Evolutionary conservation across 2,797 vertebrate genomes (phyloP), one percentile per base, ranked within the genome.

Genomic region (Melanotaenia nigrans): DNA sequence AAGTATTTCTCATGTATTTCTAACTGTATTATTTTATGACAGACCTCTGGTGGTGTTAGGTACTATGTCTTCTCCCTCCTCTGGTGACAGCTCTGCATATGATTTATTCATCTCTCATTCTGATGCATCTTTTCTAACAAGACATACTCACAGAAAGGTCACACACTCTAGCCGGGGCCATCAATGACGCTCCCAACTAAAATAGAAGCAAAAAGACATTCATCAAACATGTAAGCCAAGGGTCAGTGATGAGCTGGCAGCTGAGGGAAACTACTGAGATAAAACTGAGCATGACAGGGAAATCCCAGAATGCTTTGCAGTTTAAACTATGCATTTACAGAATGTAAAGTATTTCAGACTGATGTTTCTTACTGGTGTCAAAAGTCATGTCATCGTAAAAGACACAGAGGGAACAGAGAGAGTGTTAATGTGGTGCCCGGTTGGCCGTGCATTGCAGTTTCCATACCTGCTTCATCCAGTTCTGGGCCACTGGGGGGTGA

Each of bases 161-260:
- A 91, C 87, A 85, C 90, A 83, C 73, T 84, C 65, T 49, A 61
- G 68, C 71, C 62, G 20, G 68, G 80, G 75, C 85, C 84, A 71
- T 72, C 65, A 0, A 73, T 91, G 91, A 92, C 82, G 71, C 82
- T 85, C 61, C 0, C 20, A 62, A 71, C 84, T 14, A 77, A 87
- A 93, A 94, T 94, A 94, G 91, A 71, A 81, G 25, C 86, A 90
- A 89, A 88, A 90, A 93, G 86, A 82, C 82, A 90, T 94, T 87
- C 82, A 78, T 93, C 93, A 92, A 77, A 81, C 78, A 84, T 88
- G 75, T 85, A 30, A 88, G 90, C 72, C 86, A 90, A 75, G 84
- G 91, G 85, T 90, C 73, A 82, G 77, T 16, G 61, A 84, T 58
- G n/a, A 65, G 70, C 32, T 35, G 20, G 70, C 79, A 61, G 64